These are phyloP conservation scores for Dioctria linearis DNA, from an alignment of 2,888 invertebrate genomes.

Conservation along the genomic window DNA sequence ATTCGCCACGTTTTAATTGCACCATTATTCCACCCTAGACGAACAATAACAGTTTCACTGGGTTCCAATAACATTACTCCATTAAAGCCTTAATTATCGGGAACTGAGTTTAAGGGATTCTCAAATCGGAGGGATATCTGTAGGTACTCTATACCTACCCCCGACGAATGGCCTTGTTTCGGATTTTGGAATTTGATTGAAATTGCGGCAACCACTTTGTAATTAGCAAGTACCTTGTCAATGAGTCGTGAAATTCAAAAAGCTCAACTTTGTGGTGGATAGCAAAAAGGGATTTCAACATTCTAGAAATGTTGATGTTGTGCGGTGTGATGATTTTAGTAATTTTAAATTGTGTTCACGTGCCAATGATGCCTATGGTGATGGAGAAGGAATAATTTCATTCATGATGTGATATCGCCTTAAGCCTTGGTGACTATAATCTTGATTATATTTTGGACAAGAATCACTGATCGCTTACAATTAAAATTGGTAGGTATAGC, in stretches of 20 bases:
- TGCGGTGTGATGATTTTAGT: neutral
- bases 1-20: slow-evolving; percentile 40
- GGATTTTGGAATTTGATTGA: slow-evolving; percentile 28
- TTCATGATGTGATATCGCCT: too few species aligned
- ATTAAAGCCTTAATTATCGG: slow-evolving; percentile 41
- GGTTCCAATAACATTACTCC: slow-evolving; percentile 40
- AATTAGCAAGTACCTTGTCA: slow-evolving; percentile 43
- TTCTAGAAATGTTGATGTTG: slow-evolving; percentile 15
- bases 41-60: slow-evolving; percentile 39
- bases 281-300: neutral
- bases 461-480: too few species aligned
- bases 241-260: slow-evolving; percentile 27
- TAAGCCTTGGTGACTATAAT: too few species aligned
- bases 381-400: too few species aligned
- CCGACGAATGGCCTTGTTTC: slow-evolving; percentile 19
- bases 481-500: too few species aligned
- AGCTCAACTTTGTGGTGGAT: neutral
- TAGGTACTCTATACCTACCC: neutral
- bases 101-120: slow-evolving; percentile 21
- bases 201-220: slow-evolving; percentile 30
- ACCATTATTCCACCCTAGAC: neutral
- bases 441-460: too few species aligned
- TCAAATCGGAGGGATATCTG: too few species aligned
- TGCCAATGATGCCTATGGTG: neutral
- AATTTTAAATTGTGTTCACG: neutral